phyloP scores from a whole-genome alignment of 2,888 invertebrate species.

The Troilus luridus region DNA sequence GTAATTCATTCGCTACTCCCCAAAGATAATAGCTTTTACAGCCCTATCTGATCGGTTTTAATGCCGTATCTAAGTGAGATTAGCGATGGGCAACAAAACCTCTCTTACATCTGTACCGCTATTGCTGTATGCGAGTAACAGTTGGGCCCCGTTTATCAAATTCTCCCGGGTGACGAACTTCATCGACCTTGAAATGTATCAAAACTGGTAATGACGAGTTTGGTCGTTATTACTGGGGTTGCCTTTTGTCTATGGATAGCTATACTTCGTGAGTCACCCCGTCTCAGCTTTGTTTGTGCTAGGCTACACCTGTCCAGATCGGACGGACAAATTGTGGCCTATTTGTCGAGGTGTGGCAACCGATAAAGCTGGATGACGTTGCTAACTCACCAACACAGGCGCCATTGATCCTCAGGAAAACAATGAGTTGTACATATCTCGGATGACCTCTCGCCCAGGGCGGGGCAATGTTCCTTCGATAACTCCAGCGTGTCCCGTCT shows the following conservation, averaged over 20 bases:
- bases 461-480: background rate
- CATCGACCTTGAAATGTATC: background rate
- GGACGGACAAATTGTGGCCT: constrained; percentile 41
- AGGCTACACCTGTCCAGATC: constrained; percentile 39
- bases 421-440: constrained; percentile 57
- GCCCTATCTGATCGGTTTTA: constrained; percentile 43
- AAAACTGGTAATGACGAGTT: background rate
- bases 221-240: background rate
- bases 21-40: constrained; percentile 39
- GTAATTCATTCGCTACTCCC: constrained; percentile 46
- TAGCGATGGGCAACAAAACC: constrained; percentile 45
- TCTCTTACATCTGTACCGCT: constrained; percentile 34
- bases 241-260: background rate
- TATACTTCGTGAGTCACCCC: constrained; percentile 4
- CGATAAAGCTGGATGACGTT: constrained; percentile 50
- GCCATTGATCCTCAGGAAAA: constrained; percentile 53
- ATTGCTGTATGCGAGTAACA: constrained; percentile 16
- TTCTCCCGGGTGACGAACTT: background rate
- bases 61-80: constrained; percentile 25
- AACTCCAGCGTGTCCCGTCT: background rate
- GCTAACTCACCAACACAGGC: constrained; percentile 49
- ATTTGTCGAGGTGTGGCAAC: constrained; percentile 48
- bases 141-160: constrained; percentile 16
- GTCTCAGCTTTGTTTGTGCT: constrained; percentile 8
- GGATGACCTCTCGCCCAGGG: constrained; percentile 16